A percentile compares a stretch with the other conserved stretches of the same genome.
Evolutionary conservation across 1,140 invertebrate genomes (phyloP).

Genomic region (Pectinophora gossypiella): DNA sequence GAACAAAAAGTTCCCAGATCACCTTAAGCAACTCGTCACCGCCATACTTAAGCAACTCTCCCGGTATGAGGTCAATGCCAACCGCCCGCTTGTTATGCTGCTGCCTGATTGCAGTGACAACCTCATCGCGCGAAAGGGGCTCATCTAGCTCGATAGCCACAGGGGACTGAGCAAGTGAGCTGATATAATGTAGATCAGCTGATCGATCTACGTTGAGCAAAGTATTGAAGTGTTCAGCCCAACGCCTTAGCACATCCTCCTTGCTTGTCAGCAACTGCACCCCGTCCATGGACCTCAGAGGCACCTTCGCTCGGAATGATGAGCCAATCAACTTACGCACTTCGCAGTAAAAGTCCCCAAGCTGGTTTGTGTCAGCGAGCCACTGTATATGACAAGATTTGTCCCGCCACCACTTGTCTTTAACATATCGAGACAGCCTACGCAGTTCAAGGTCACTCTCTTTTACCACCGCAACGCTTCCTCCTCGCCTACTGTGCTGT

Average conservation of each 20-base stretch:
- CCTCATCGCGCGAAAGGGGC: slow-evolving; percentile 1
- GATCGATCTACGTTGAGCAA: slow-evolving; percentile 9
- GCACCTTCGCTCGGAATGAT: background rate
- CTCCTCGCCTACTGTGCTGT: background rate
- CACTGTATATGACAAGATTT: slow-evolving; percentile 18
- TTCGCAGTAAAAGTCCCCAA: slow-evolving; percentile 21
- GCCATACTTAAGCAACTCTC: too few species aligned
- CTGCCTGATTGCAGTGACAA: slow-evolving; percentile 6
- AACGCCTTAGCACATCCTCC: slow-evolving; percentile 9
- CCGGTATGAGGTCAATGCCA: too few species aligned
- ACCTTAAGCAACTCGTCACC: background rate
- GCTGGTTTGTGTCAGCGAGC: slow-evolving; percentile 26
- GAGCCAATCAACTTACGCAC: slow-evolving; percentile 12
- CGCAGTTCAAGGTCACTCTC: slow-evolving; percentile 13
- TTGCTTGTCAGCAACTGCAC: slow-evolving; percentile 1
- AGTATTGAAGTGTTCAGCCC: slow-evolving; percentile 10
- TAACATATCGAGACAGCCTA: slow-evolving; percentile 12
- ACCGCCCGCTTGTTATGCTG: slow-evolving; percentile 5
- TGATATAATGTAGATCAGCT: slow-evolving; percentile 5
- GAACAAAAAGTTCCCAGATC: slow-evolving; percentile 8
- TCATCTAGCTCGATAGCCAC: background rate
- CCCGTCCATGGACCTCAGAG: slow-evolving; percentile 7
- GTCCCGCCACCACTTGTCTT: slow-evolving; percentile 25
- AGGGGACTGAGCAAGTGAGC: background rate
- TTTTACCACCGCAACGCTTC: slow-evolving; percentile 8